These are phyloP conservation scores for Heterochromis multidens DNA, from an alignment of 2,113 vertebrate species.

Conservation along the genomic window DNA sequence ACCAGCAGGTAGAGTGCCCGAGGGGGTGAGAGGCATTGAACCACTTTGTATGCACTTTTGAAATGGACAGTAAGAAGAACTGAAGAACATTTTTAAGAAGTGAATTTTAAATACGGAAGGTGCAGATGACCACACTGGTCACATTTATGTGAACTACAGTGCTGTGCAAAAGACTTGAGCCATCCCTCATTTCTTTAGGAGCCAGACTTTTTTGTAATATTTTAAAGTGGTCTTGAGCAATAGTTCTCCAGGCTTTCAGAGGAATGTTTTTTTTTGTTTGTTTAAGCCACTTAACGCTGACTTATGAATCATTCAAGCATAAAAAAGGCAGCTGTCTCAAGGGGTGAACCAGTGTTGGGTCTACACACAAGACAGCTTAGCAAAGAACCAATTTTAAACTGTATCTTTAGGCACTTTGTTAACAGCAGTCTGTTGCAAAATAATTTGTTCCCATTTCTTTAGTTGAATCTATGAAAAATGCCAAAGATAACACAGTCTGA, in stretches of 20 bases:
- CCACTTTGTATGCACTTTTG: not conserved
- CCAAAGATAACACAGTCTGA: not conserved
- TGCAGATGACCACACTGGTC: not conserved
- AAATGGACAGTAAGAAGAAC: not conserved
- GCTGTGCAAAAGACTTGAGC: not conserved
- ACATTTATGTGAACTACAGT: not conserved
- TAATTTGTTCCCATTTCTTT: not conserved
- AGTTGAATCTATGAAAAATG: not conserved
- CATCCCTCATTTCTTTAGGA: not conserved
- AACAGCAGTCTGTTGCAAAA: not conserved
- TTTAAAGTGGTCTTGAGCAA: not conserved
- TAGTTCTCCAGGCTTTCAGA: not conserved
- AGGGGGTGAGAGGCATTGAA: not conserved
- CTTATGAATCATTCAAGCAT: not conserved
- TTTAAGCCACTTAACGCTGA: too few relatives aligned
- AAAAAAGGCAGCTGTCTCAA: not conserved
- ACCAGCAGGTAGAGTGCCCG: constrained; percentile 67
- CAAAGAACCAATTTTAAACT: not conserved
- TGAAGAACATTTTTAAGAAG: not conserved
- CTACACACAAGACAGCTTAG: not conserved
- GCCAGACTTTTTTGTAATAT: not conserved
- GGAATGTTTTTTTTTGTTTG: not conserved
- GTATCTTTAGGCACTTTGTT: not conserved
- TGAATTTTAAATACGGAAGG: not conserved
- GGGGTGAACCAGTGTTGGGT: not conserved